Evolutionary conservation across 1,140 invertebrate species (phyloP), one percentile per base, ranked within the genome.

Genomic region (Ctenoplectra terminalis): DNA sequence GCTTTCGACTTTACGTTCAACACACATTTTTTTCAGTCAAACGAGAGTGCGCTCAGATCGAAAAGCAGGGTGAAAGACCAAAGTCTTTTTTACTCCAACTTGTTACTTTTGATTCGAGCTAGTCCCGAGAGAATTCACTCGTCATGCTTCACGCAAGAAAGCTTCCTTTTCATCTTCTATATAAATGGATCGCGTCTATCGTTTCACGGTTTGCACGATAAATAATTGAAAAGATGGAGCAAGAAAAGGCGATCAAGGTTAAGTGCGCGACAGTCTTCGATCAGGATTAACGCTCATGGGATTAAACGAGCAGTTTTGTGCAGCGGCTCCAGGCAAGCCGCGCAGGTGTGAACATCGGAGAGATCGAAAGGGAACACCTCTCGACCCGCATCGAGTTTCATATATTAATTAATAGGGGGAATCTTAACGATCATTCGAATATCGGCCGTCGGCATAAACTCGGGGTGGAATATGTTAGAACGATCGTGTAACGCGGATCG

Each of bases 371-470:
- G n/a, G 50, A 72, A 43, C 52, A 40, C 50, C 37, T 56, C 37
- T 40, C 50, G 23, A 54, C 52, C 29, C 66, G 66, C 13, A 50
- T 72, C 37, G 34, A 72, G 26, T 72, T 72, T 56, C 70, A 56
- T 40, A 29, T 56, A 72, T 56, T 56, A 56, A 72, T 72, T 72
- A 58, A 72, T 26, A 23, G 20, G 11, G 37, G 52, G n/a, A 56
- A 56, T 56, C 37, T 72, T 72, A 72, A 72, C 37, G 70, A 71
- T 8, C n/a, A n/a, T 34, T 69, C 37, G 52, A 54, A 54, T 40
- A 52, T 13, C 63, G 37, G 23, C 17, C 23, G 6, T 9, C 23
- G 26, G 7, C 9, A 37, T 26, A 26, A 40, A 71, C n/a, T 20
- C 9, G 17, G n/a, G 31, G 8, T 20, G 17, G 34, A 72, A 40